phyloP scores from a whole-genome alignment of 2,888 invertebrate genomes.

The Panorpa germanica region DNA sequence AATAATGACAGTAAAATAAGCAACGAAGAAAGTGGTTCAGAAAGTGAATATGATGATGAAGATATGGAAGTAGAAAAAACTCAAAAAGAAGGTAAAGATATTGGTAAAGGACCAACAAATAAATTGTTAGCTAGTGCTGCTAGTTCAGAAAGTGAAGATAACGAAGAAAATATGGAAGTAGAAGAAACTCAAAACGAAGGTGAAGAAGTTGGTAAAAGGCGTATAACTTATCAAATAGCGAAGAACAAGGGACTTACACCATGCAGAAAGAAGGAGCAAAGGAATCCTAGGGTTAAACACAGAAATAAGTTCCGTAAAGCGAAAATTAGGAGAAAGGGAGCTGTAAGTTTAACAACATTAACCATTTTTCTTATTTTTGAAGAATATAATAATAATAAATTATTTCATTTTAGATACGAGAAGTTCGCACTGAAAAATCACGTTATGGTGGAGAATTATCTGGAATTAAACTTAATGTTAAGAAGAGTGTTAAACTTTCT shows the following conservation, averaged over 20 bases:
- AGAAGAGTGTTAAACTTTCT: conserved; percentile 80
- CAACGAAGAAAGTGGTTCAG: conserved; percentile 21
- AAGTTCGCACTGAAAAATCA: conserved; percentile 57
- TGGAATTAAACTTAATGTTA: conserved; percentile 79
- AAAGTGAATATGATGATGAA: conserved; percentile 27
- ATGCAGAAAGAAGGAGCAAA: conserved; percentile 72
- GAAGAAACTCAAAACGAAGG: conserved; percentile 18
- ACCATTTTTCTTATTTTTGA: too few species aligned
- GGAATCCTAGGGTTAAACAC: conserved; percentile 92
- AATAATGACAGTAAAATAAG: conserved; percentile 3
- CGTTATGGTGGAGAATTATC: conserved; percentile 85
- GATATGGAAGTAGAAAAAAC: conserved; percentile 25
- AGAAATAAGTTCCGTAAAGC: conserved; percentile 85
- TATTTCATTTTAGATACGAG: conserved; percentile 59
- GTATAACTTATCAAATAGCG: conserved; percentile 82
- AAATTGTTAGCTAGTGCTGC: conserved; percentile 29
- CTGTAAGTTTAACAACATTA: too few species aligned
- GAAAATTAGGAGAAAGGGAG: conserved; percentile 80
- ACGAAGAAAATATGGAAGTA: conserved; percentile 18
- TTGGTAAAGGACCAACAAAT: conserved; percentile 23
- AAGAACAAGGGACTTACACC: conserved; percentile 93
- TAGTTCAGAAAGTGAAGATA: conserved; percentile 18
- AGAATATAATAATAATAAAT: too few species aligned
- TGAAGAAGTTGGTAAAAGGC: conserved; percentile 38
- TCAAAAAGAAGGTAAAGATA: conserved; percentile 10